A percentile compares a stretch with the other conserved stretches of the same genome.
Evolutionary conservation across 2,888 invertebrate genomes (phyloP).

Genomic region (Ceraclea dissimilis): DNA sequence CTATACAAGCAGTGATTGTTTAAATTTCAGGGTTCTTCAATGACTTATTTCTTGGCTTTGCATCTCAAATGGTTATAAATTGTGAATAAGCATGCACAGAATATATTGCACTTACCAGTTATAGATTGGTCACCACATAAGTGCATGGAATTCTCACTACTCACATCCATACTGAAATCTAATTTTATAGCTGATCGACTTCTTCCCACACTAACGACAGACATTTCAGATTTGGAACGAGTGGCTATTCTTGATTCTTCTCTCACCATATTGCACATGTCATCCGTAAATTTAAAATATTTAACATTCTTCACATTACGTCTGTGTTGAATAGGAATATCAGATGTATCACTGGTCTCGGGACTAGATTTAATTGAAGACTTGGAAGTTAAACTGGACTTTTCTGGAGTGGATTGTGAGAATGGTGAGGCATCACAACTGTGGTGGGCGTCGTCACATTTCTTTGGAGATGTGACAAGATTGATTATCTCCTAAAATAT

Average conservation of each 20-base stretch:
- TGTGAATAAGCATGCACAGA: no score
- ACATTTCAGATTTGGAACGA: slow-evolving; percentile 17
- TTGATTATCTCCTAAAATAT: no score
- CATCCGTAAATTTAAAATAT: slow-evolving; percentile 9
- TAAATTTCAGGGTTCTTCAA: no score
- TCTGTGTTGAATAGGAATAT: slow-evolving; percentile 4
- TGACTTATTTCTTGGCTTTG: no score
- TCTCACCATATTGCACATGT: slow-evolving; percentile 9
- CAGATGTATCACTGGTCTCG: slow-evolving; percentile 10
- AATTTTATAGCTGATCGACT: slow-evolving; percentile 46
- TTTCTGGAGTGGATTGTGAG: slow-evolving; percentile 25
- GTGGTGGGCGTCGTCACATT: slow-evolving; percentile 7
- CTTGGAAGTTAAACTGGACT: slow-evolving; percentile 13
- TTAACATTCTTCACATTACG: slow-evolving; percentile 1
- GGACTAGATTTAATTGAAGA: slow-evolving; percentile 17
- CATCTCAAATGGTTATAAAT: no score
- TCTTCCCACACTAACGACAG: slow-evolving; percentile 38
- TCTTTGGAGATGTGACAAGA: slow-evolving; percentile 7
- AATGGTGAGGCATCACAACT: slow-evolving; percentile 18
- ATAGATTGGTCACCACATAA: slow-evolving; percentile 36
- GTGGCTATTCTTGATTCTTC: neutral
- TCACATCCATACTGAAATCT: slow-evolving; percentile 50
- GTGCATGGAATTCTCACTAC: slow-evolving; percentile 43
- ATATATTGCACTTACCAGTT: slow-evolving; percentile 14
- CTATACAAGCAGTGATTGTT: no score